These are phyloP conservation scores for Centroberyx gerrardi DNA, from an alignment of 2,797 vertebrate genomes.

Conservation along the genomic window DNA sequence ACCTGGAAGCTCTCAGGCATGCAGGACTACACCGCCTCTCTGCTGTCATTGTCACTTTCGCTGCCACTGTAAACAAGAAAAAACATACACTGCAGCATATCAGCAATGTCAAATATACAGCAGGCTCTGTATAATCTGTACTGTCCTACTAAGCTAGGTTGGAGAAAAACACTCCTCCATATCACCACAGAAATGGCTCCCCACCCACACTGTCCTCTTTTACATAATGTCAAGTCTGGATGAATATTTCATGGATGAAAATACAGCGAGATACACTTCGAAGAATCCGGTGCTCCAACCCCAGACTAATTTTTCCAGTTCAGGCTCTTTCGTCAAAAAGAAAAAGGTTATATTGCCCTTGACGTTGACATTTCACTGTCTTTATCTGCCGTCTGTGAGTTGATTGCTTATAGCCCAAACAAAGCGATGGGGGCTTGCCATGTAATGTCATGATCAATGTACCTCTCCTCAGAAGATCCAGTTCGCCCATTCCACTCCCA, in stretches of 20 bases:
- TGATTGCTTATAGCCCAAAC: slow-evolving; percentile 31
- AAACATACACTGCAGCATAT: slow-evolving; percentile 40
- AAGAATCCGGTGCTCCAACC: slow-evolving; percentile 11
- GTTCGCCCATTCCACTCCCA: slow-evolving; percentile 30
- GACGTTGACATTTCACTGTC: slow-evolving; percentile 38
- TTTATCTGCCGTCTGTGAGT: slow-evolving; percentile 28
- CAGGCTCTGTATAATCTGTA: slow-evolving; percentile 29
- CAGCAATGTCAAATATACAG: slow-evolving; percentile 44
- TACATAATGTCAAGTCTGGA: slow-evolving; percentile 41
- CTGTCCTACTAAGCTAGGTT: slow-evolving; percentile 19
- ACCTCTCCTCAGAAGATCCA: slow-evolving; percentile 54
- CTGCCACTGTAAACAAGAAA: background rate
- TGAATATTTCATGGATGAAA: slow-evolving; percentile 51
- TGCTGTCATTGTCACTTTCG: slow-evolving; percentile 37
- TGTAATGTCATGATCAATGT: slow-evolving; percentile 48
- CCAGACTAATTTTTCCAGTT: slow-evolving; percentile 7
- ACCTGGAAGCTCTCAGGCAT: slow-evolving; percentile 13
- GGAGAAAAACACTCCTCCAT: slow-evolving; percentile 29
- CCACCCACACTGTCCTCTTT: slow-evolving; percentile 32
- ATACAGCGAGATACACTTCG: slow-evolving; percentile 23
- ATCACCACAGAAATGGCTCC: slow-evolving; percentile 19
- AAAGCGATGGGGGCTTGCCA: background rate
- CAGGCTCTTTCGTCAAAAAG: background rate
- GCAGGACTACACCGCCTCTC: slow-evolving; percentile 14
- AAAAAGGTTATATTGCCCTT: slow-evolving; percentile 28